Evolutionary conservation across 2,113 vertebrate species (phyloP).

Genomic region (Nannospalax galili): DNA sequence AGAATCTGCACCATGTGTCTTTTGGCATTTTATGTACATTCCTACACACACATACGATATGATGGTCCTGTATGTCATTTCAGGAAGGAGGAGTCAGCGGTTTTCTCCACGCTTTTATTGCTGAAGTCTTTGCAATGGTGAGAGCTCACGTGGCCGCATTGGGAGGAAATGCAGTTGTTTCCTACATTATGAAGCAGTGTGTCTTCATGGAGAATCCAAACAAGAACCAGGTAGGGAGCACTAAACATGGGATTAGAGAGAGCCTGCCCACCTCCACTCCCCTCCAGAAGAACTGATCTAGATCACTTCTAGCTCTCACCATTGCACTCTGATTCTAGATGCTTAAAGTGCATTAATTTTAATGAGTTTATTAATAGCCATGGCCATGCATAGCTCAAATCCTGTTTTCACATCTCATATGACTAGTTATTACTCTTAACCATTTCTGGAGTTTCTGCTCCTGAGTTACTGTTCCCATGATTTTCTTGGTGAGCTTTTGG

Average conservation of each 20-base stretch:
- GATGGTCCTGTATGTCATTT: background rate
- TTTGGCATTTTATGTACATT: background rate
- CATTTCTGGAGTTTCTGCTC: background rate
- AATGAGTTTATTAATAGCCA: background rate
- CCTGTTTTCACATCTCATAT: background rate
- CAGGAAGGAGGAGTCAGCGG: constrained; percentile 98
- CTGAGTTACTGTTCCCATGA: background rate
- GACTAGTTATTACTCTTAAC: background rate
- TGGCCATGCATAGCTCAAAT: background rate
- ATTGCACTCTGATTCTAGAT: background rate
- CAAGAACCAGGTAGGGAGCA: constrained; percentile 95
- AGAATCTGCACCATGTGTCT: background rate
- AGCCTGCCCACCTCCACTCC: no score
- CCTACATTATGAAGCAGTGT: constrained; percentile 99
- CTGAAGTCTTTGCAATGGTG: constrained; percentile 99
- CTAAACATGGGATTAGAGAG: background rate
- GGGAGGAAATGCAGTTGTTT: constrained; percentile 97
- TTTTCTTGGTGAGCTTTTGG: background rate
- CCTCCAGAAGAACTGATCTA: background rate
- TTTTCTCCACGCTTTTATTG: constrained; percentile 97
- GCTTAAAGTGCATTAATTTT: background rate
- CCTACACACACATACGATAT: background rate
- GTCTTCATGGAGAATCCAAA: constrained; percentile 99
- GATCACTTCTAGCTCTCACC: no score
- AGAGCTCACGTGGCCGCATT: constrained; percentile 96